Base-by-base conservation (phyloP, 2,113 vertebrate species). In the Desmodus rotundus region DNA sequence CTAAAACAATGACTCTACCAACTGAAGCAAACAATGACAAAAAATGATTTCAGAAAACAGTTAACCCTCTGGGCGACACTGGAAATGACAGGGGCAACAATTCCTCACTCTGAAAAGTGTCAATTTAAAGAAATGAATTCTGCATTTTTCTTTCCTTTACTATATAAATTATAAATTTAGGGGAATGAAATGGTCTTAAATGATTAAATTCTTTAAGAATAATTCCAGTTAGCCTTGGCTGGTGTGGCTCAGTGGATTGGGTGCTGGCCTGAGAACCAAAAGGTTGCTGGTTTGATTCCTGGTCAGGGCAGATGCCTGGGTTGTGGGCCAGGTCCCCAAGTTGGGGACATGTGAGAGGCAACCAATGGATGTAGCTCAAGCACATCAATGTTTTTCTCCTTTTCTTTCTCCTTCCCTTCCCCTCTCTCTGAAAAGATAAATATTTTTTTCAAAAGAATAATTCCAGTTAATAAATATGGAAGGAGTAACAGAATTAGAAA, bases 401-500 rank as follows among this genome's bases (percentile, higher is more conserved):
- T 58, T 7, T 56, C 56, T 56, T 56, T 24, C 20, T 56, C 20
- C 22, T 8, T 56, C 22, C 54, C 54, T 56, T 56, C 20, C 24
- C 56, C 24, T 58, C 56, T 58, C 56, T 26, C 54, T 56, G 22
- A 58, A 58, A 58, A 58, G 9, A 24, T 56, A 22, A 22, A 58
- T 54, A 20, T 56, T 56, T 56, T 54, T 56, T 56, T 22, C 54
- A 56, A 56, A 56, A 56, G 8, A 58, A 58, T 58, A 58, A 58
- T 58, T 24, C 24, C 50, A 92, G 14, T 65, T 52, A 83, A 50
- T 58, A 80, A 33, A 83, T 43, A 85, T 7, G 47, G 28, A 82
- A 87, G 5, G 10, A 91, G 61, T 88, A 83, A 95, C 3, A 73
- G 36, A 76, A 83, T 70, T 70, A 83, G 87, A 87, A 93, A 92